Base-by-base conservation (phyloP, 2,888 invertebrate genomes). In the Ommatoiulus sabulosus region DNA sequence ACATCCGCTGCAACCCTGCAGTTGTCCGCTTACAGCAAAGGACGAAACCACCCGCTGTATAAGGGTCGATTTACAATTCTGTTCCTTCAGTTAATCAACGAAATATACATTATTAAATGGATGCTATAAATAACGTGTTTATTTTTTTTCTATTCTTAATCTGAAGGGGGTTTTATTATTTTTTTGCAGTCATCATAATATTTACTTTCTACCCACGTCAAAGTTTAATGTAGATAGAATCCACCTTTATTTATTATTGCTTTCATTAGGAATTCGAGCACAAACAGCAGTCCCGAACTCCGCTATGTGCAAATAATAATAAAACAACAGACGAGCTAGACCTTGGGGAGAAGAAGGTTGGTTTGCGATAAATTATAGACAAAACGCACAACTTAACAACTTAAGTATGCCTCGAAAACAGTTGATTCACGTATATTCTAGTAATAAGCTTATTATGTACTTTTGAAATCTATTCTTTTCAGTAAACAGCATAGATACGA, bases 251-350 rank as follows among this genome's bases (percentile, higher is more conserved):
- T 63, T 63, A 63, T 63, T 63, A 63, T 63, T 63, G n/a, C n/a
- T 63, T 63, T 63, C 63, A 63, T 63, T 20, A 63, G 63, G 63
- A 63, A 20, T 20, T 6, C 63, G n/a, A n/a, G 63, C 63, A 63
- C 63, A 63, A n/a, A 63, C 63, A 63, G 52, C 10, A 57, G 15
- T 6, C 17, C 63, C 7, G n/a, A 63, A 63, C 0, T 63, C 4
- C 63, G 20, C 20, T 63, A 63, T 63, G 63, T 63, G 15, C n/a
- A 63, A 63, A 63, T 17, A 63, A 63, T 63, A 63, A 63, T n/a
- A 35, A 35, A 35, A 35, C 35, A 35, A 35, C 35, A 35, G 35
- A 35, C 35, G 2, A 1, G 35, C 2, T 35, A 35, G 35, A 35
- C 35, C 35, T 35, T 35, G 35, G 35, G 35, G 35, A 35, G 35